Evolutionary conservation across 2,888 invertebrate species (phyloP).

Genomic region (Rhorus exstirpatorius): DNA sequence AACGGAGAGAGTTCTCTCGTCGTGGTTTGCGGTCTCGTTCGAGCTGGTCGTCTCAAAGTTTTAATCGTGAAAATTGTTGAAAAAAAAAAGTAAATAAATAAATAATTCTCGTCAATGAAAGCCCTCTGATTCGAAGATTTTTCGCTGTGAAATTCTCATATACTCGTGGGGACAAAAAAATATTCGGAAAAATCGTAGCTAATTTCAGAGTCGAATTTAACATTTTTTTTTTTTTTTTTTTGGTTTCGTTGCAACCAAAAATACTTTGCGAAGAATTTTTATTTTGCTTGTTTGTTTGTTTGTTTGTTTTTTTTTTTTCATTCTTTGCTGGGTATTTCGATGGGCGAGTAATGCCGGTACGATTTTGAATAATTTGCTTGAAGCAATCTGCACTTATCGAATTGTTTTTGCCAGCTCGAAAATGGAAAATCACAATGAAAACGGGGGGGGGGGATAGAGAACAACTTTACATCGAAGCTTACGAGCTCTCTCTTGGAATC

Average conservation of each 20-base stretch:
- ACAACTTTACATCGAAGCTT: constrained; percentile 38
- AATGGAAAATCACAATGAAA: constrained; percentile 43
- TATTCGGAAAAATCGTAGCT: no score
- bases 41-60: constrained; percentile 47
- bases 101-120: no score
- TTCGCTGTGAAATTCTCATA: no score
- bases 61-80: background rate
- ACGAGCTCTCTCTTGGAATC: constrained; percentile 59
- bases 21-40: constrained; percentile 45
- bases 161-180: no score
- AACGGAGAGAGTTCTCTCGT: constrained; percentile 53
- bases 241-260: constrained; percentile 54
- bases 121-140: no score
- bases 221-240: constrained; percentile 22
- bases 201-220: constrained; percentile 13
- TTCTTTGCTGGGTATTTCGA: constrained; percentile 10
- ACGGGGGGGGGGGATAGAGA: background rate
- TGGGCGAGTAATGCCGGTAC: no score
- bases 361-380: constrained; percentile 29
- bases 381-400: constrained; percentile 58
- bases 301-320: constrained; percentile 30
- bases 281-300: constrained; percentile 18
- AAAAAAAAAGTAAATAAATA: constrained; percentile 32
- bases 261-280: constrained; percentile 29
- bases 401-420: constrained; percentile 55